Conservation (phyloP, 2,113 vertebrate species). For the Notothenia coriiceps region DNA sequence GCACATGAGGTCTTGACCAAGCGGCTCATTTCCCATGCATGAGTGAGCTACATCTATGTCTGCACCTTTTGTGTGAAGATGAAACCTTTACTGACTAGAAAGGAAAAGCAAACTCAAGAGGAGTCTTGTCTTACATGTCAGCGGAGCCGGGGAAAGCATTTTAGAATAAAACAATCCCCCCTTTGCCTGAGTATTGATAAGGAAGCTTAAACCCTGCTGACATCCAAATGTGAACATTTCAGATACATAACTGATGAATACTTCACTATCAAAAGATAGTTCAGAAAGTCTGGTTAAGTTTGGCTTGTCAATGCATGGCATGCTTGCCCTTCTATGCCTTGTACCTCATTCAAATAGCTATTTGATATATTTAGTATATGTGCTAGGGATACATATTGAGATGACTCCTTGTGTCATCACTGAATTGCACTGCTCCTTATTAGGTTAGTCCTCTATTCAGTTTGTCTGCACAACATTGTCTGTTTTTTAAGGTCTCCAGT, state of each 20-base stretch:
- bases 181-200: neutral
- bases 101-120: conserved; percentile 3
- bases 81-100: conserved; percentile 5
- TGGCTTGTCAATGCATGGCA: neutral
- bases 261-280: neutral
- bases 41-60: conserved; percentile 15
- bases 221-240: neutral
- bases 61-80: conserved; percentile 22
- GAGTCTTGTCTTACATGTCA: neutral
- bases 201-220: conserved; percentile 5
- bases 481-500: neutral
- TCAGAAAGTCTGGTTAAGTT: neutral
- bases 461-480: neutral
- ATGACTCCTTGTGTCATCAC: neutral
- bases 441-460: neutral
- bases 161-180: neutral
- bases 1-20: conserved; percentile 30
- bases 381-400: neutral
- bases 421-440: neutral
- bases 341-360: neutral
- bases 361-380: neutral
- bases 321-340: neutral
- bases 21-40: conserved; percentile 44
- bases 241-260: neutral
- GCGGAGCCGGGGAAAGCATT: neutral